Conservation (phyloP, 2,888 invertebrate species). For the Galerucella nymphaeae region DNA sequence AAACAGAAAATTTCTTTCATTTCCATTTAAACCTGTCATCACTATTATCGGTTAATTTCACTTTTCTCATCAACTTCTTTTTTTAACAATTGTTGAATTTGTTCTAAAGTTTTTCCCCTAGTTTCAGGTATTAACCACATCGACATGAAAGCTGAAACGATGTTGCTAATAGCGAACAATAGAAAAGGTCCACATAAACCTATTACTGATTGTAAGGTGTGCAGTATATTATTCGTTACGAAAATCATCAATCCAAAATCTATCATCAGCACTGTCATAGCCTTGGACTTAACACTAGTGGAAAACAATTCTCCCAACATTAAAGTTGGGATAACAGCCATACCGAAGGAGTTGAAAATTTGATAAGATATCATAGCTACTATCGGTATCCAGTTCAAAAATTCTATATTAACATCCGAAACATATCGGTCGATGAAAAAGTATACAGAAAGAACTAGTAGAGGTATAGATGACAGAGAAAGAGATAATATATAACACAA, state of each 20-base stretch:
- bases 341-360: constrained; percentile 51
- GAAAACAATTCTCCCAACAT: constrained; percentile 58
- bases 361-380: constrained; percentile 55
- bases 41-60: constrained; percentile 2
- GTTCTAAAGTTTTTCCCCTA: constrained; percentile 60
- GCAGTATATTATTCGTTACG: constrained; percentile 55
- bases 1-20: background rate
- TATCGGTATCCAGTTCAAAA: constrained; percentile 56
- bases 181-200: constrained; percentile 58
- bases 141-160: constrained; percentile 51
- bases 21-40: background rate
- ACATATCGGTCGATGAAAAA: constrained; percentile 51
- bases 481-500: constrained; percentile 50
- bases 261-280: constrained; percentile 52
- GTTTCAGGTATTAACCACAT: constrained; percentile 60
- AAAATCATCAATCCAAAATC: constrained; percentile 51
- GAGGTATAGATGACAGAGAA: constrained; percentile 47
- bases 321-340: constrained; percentile 56
- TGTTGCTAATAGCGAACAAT: constrained; percentile 54
- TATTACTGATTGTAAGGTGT: constrained; percentile 47
- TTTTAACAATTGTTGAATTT: constrained; percentile 57
- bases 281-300: constrained; percentile 58
- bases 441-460: constrained; percentile 44
- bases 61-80: constrained; percentile 19
- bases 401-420: constrained; percentile 45